phyloP scores from a whole-genome alignment of 2,888 invertebrate species.

The Pyrrhia umbra region DNA sequence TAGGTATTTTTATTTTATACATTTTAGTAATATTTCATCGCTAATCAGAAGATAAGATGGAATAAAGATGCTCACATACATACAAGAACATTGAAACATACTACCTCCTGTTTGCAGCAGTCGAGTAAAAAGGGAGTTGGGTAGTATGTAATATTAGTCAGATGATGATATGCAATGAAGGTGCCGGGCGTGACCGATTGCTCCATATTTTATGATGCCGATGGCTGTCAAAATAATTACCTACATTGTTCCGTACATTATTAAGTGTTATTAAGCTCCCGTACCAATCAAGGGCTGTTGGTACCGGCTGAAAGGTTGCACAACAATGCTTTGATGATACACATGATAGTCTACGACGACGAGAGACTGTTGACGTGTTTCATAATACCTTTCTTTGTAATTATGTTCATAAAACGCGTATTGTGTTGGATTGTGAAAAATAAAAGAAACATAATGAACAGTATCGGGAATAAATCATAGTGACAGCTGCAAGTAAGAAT shows the following conservation, averaged over 20 bases:
- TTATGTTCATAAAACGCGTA: conserved; percentile 32
- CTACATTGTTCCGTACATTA: conserved; percentile 41
- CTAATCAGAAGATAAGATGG: no score
- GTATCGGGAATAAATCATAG: conserved; percentile 43
- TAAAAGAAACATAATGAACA: conserved; percentile 39
- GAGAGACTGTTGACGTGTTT: conserved; percentile 35
- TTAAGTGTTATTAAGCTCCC: conserved; percentile 36
- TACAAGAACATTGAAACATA: no score
- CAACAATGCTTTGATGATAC: conserved; percentile 52
- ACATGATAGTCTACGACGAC: conserved; percentile 39
- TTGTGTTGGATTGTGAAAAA: conserved; percentile 25
- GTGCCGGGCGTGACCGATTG: neutral
- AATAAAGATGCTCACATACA: no score
- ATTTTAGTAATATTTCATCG: no score
- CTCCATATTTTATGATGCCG: conserved; percentile 14
- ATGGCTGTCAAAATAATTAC: conserved; percentile 34
- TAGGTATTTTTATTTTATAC: no score
- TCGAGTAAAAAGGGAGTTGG: no score
- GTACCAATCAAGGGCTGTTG: conserved; percentile 42
- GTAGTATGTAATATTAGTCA: conserved; percentile 2
- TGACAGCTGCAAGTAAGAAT: conserved; percentile 34
- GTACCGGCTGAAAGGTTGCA: conserved; percentile 34
- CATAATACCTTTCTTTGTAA: conserved; percentile 41
- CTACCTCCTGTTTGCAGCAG: no score
- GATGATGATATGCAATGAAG: conserved; percentile 1